Base-by-base conservation (phyloP, 30 jellyfish, hydroid and myxozoan species). In the Clytia hemisphaerica region DNA sequence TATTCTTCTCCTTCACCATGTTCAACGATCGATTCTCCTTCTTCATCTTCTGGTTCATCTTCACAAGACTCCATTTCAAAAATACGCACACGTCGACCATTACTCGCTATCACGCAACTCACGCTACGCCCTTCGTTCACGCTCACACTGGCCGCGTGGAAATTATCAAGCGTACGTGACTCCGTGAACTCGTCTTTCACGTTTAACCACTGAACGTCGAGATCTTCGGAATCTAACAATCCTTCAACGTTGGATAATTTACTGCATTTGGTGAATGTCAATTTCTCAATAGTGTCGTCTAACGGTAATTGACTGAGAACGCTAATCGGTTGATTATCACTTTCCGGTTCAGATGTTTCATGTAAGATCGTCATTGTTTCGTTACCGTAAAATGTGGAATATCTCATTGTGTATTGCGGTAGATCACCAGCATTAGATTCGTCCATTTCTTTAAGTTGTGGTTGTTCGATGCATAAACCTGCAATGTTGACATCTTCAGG, bases 51-150 rank as follows among this genome's bases (percentile, higher is more conserved):
- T 22, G 25, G 26, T 24, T 38, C 57, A 45, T 67, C 79, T 38
- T 67, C 79, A 22, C 45, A 75, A 14, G 79, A 38, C 3, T 75
- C 25, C 79, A 67, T 67, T 14, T 67, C 79, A 1, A 67, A 67
- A 4, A 67, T 24, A 4, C 73, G 73, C 15, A 67, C 78, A 28
- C 79, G 72, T 25, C 79, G 28, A 14, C 73, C 73, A 67, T 75
- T 37, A 27, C 26, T 16, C 45, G 79, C 24, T 37, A 67, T 22
- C 16, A 67, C 28, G 32, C 79, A 67, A 4, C 47, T n/a, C 12
- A 67, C 79, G 29, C 45, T 38, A 18, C 79, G 75, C 45, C 36
- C n/a, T 15, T 75, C 79, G 32, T 67, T 67, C 21, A 67, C 75
- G 40, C 37, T 4, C 30, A 67, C 18, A 37, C n/a, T 18, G 42